Evolutionary conservation across 2,797 vertebrate species (phyloP).

Genomic region (Botia almorhae): DNA sequence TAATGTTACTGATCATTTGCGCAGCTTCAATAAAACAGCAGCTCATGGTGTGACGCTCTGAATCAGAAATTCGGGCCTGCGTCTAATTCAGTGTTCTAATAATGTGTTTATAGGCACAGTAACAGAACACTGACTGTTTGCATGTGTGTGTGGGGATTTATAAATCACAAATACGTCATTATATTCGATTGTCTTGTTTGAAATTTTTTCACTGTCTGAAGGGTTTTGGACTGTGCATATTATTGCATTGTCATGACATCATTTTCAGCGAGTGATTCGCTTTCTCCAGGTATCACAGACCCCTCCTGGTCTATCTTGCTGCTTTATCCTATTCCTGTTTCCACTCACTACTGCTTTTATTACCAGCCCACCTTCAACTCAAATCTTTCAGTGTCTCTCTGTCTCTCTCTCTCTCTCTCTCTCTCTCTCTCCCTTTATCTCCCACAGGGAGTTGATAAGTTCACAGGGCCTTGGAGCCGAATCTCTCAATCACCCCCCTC

Average conservation of each 20-base stretch:
- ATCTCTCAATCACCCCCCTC: slow-evolving; percentile 44
- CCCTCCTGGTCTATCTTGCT: not conserved
- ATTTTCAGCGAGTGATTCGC: not conserved
- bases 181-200: not conserved
- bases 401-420: too few relatives aligned
- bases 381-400: slow-evolving; percentile 34
- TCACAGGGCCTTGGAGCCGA: slow-evolving; percentile 64
- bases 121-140: too few relatives aligned
- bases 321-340: slow-evolving; percentile 60
- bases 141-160: not conserved
- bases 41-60: not conserved
- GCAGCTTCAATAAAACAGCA: not conserved
- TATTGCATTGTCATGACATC: not conserved
- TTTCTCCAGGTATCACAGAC: not conserved
- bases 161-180: not conserved
- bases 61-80: not conserved
- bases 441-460: slow-evolving; percentile 72
- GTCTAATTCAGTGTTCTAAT: not conserved
- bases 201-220: too few relatives aligned
- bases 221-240: slow-evolving; percentile 2
- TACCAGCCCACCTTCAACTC: slow-evolving; percentile 55
- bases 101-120: not conserved
- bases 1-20: slow-evolving; percentile 19
- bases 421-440: slow-evolving; percentile 57
- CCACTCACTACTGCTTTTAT: slow-evolving; percentile 60